These are phyloP conservation scores for Pseudolaguvia tuberculata DNA, from an alignment of 2,113 vertebrate species.

Conservation along the genomic window DNA sequence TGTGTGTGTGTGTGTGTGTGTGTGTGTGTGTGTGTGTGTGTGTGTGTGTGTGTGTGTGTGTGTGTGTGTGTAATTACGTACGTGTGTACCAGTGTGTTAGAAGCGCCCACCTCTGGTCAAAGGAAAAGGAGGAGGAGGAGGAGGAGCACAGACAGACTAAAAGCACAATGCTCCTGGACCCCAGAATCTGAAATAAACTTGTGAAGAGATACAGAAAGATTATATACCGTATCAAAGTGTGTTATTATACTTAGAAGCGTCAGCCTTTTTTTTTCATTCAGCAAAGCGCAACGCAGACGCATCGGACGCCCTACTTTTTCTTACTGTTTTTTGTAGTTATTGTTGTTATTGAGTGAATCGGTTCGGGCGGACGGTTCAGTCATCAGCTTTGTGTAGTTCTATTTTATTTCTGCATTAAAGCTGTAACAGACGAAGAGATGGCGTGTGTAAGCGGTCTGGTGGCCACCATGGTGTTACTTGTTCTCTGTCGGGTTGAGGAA, in stretches of 20 bases:
- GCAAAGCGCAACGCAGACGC: conserved; percentile 9
- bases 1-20: too few relatives aligned
- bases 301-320: conserved; percentile 21
- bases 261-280: conserved; percentile 16
- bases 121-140: conserved; percentile 56
- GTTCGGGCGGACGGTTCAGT: background rate
- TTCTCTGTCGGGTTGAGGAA: conserved; percentile 73
- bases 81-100: conserved; percentile 10
- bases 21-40: too few relatives aligned
- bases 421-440: conserved; percentile 57
- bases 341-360: conserved; percentile 14
- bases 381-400: background rate
- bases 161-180: conserved; percentile 51
- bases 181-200: conserved; percentile 51
- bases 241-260: conserved; percentile 29
- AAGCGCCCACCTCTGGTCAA: conserved; percentile 57
- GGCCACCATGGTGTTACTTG: conserved; percentile 75
- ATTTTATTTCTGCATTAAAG: conserved; percentile 15
- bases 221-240: conserved; percentile 25
- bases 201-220: conserved; percentile 48
- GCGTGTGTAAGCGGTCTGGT: conserved; percentile 67
- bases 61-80: too few relatives aligned
- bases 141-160: conserved; percentile 54
- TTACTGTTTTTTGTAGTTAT: conserved; percentile 15
- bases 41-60: background rate